Evolutionary conservation across 1,140 invertebrate species (phyloP).

Genomic region (Drosophila tani): DNA sequence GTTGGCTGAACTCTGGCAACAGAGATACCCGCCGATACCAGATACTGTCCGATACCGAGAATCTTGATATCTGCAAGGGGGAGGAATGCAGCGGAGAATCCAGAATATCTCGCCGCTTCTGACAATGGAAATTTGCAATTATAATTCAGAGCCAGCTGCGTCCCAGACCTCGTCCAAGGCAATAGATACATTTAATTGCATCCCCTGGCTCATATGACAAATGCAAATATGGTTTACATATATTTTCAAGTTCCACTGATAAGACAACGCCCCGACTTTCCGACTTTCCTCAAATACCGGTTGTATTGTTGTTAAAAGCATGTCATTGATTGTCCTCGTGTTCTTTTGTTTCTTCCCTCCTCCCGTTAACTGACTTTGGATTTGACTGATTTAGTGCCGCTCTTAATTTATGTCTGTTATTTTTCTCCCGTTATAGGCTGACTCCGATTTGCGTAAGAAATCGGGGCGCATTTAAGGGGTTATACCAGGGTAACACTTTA

Average conservation of each 20-base stretch:
- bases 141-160: slow-evolving; percentile 10
- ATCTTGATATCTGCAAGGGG: neutral
- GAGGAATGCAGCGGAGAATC: neutral
- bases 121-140: slow-evolving; percentile 34
- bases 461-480: slow-evolving; percentile 10
- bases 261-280: slow-evolving; percentile 19
- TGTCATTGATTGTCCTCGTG: slow-evolving; percentile 27
- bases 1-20: slow-evolving; percentile 28
- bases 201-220: slow-evolving; percentile 26
- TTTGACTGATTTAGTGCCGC: slow-evolving; percentile 40
- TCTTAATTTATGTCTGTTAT: slow-evolving; percentile 31
- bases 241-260: slow-evolving; percentile 21
- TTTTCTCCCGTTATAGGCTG: neutral
- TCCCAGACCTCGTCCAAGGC: slow-evolving; percentile 5
- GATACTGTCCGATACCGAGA: slow-evolving; percentile 1
- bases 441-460: slow-evolving; percentile 37
- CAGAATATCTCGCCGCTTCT: slow-evolving; percentile 5
- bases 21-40: slow-evolving; percentile 1
- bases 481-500: too few species aligned
- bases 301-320: slow-evolving; percentile 2
- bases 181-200: slow-evolving; percentile 29
- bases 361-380: slow-evolving; percentile 4
- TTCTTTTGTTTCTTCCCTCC: slow-evolving; percentile 8
- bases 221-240: slow-evolving; percentile 22
- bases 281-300: slow-evolving; percentile 26